Evolutionary conservation across 2,888 invertebrate species (phyloP), one percentile per base, ranked within the genome.

Genomic region (Lithophane socia): DNA sequence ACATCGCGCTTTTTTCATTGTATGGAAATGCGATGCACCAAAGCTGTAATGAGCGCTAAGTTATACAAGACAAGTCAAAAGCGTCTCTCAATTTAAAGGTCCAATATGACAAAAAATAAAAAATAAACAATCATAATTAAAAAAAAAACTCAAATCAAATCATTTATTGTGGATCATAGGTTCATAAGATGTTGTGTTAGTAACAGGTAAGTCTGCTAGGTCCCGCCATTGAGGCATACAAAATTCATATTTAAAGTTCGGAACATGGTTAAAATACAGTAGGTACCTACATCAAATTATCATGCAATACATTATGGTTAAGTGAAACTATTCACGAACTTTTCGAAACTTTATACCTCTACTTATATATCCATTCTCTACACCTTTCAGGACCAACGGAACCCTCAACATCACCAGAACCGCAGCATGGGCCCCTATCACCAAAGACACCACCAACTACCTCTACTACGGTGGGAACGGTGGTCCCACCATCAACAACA

Each of bases 391-490:
- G 79, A 61, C 29, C n/a, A 70, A 52, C 18, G 56, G 71, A 13
- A 80, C 71, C 16, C 2, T 64, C 0, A 79, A 70, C n/a, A 12
- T 83, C 16, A 68, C 56, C 42, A 83, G 42, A 42, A n/a, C 61
- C 2, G 54, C 63, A 5, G 37, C 58, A 8, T 84, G 94, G 94
- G 72, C 67, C 2, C 76, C 92, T 0, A 80, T 93, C 49, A 88
- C 89, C 21, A 80, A 73, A 0, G 67, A 83, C 0, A 47, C 73
- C 3, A 79, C 90, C 1, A 87, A 89, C 79, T 92, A 92, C 82
- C 82, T 93, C 8, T 85, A 88, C 71, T 92, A 90, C 58, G 86
- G 87, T 5, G 93, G 94, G 16, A 88, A 87, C n/a, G 80, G 85
- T 10, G 58, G 60, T 2, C 66, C 77, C 7, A 67, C 72, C 21